phyloP scores from a whole-genome alignment of 2,113 vertebrate species.

The Anhinga anhinga region DNA sequence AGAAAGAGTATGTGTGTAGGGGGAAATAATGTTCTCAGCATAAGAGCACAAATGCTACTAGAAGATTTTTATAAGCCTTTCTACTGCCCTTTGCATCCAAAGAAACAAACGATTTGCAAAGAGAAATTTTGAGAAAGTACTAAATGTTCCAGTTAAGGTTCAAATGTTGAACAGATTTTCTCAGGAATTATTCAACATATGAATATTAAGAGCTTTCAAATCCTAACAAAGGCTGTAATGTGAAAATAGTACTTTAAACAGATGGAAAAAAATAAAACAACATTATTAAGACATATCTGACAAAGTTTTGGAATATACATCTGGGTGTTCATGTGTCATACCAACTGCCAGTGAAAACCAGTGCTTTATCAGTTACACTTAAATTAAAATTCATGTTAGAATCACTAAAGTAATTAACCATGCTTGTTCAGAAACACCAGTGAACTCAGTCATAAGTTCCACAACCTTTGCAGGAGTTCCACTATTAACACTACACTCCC shows the following conservation, averaged over 20 bases:
- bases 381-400: background rate
- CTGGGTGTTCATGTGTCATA: constrained; percentile 25
- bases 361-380: background rate
- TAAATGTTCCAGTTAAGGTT: constrained; percentile 64
- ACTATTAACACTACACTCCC: background rate
- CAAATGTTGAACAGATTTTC: constrained; percentile 68
- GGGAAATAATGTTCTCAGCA: constrained; percentile 10
- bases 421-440: background rate
- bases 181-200: constrained; percentile 66
- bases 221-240: constrained; percentile 48
- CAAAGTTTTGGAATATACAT: constrained; percentile 28
- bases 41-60: constrained; percentile 35
- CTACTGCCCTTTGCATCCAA: constrained; percentile 46
- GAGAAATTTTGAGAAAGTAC: constrained; percentile 59
- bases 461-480: background rate
- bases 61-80: constrained; percentile 58
- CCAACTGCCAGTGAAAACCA: background rate
- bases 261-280: constrained; percentile 33
- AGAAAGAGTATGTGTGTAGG: background rate
- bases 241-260: constrained; percentile 58
- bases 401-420: background rate
- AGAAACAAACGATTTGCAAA: constrained; percentile 46
- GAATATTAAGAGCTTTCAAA: constrained; percentile 69
- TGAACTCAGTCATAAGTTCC: background rate
- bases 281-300: background rate